Evolutionary conservation across 2,797 vertebrate species (phyloP).

Genomic region (Characodon lateralis): DNA sequence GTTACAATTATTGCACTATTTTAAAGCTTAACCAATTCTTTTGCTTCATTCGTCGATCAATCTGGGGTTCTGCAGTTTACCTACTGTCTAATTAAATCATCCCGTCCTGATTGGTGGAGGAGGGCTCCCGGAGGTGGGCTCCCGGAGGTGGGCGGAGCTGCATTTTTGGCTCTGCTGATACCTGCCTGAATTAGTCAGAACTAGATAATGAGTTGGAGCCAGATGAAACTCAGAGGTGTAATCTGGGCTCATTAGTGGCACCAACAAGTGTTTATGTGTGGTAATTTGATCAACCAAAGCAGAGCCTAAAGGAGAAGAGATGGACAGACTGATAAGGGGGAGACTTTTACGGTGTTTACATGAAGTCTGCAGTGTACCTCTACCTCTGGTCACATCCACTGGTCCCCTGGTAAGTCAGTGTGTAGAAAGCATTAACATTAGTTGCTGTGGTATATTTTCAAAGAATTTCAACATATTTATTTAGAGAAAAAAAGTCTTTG

Average conservation of each 20-base stretch:
- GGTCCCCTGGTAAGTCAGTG: not conserved
- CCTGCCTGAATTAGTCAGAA: conserved; percentile 42
- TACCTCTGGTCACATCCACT: not conserved
- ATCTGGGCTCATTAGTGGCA: conserved; percentile 56
- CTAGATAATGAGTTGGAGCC: conserved; percentile 9
- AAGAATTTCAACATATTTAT: too few relatives aligned
- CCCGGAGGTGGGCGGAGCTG: conserved; percentile 16
- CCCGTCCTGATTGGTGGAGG: conserved; percentile 17
- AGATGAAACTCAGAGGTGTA: conserved; percentile 34
- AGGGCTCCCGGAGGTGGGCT: conserved; percentile 12
- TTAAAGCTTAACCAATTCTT: not conserved
- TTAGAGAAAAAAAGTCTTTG: not conserved
- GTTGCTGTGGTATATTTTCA: not conserved
- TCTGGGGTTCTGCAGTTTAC: conserved; percentile 6
- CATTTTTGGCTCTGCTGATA: conserved; percentile 48
- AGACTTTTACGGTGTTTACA: conserved; percentile 34
- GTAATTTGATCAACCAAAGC: conserved; percentile 40
- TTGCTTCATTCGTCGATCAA: not conserved
- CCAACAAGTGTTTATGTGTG: conserved; percentile 47
- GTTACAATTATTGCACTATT: too few relatives aligned
- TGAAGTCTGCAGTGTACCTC: not conserved
- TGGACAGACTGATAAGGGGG: conserved; percentile 28
- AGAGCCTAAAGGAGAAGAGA: conserved; percentile 33
- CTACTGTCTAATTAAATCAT: not conserved
- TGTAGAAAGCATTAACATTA: not conserved